A percentile compares a stretch with the other conserved stretches of the same genome.
Conservation (phyloP, 2,113 vertebrate species). For the Rhombomys opimus region DNA sequence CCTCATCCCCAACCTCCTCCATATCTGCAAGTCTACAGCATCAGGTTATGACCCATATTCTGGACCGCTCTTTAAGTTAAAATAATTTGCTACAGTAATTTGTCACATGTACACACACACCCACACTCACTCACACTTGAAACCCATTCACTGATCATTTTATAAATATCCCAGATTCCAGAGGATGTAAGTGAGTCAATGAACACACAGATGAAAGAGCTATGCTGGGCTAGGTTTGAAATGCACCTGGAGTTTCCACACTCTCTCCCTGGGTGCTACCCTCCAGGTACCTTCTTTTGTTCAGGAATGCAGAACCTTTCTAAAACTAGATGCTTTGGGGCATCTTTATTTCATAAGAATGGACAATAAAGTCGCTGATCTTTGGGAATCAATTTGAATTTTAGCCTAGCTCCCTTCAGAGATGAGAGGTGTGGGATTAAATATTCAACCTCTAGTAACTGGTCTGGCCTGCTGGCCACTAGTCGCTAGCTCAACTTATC, state of each 20-base stretch:
- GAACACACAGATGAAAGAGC: not conserved
- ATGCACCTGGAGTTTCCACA: not conserved
- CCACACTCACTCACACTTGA: not conserved
- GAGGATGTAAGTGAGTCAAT: not conserved
- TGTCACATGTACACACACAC: not conserved
- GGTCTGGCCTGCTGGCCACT: not conserved
- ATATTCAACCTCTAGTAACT: not conserved
- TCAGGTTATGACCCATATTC: not conserved
- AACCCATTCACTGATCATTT: not conserved
- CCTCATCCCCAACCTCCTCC: too few species aligned
- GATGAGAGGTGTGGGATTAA: not conserved
- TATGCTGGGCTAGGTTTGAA: not conserved
- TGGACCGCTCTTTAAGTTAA: not conserved
- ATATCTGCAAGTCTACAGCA: not conserved
- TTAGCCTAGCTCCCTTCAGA: not conserved
- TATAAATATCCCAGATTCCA: not conserved
- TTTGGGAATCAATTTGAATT: not conserved
- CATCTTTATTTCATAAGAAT: not conserved
- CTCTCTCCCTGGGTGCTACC: rapidly evolving
- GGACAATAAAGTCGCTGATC: too few species aligned
- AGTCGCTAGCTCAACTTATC: not conserved
- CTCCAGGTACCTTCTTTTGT: not conserved
- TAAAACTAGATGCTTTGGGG: not conserved
- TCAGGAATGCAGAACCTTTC: not conserved
- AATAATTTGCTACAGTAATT: not conserved